phyloP scores from a whole-genome alignment of 1,140 invertebrate genomes.

The Amyelois transitella region DNA sequence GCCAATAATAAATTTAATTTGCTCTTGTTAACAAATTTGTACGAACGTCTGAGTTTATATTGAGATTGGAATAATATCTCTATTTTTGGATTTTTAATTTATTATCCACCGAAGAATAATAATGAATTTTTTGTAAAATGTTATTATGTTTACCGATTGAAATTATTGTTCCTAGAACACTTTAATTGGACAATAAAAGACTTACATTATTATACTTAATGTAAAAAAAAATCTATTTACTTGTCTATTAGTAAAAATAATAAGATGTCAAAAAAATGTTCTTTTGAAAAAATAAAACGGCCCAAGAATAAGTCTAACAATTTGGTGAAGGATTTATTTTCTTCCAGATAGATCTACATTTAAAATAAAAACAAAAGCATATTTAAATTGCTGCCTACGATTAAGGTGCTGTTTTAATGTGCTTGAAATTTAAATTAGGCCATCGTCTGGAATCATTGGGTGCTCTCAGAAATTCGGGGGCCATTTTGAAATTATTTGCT shows the following conservation, averaged over 20 bases:
- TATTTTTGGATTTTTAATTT: background rate
- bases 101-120: too few species aligned
- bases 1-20: constrained; percentile 3
- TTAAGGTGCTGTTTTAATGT: background rate
- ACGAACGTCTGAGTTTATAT: background rate
- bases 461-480: background rate
- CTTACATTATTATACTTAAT: too few species aligned
- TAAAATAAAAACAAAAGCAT: background rate
- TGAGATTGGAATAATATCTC: background rate
- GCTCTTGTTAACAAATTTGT: constrained; percentile 1
- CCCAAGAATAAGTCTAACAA: background rate
- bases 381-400: background rate
- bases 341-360: background rate
- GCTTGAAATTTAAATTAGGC: background rate
- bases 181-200: too few species aligned
- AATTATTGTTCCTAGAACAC: too few species aligned
- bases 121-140: too few species aligned
- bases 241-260: too few species aligned
- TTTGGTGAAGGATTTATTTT: background rate
- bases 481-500: background rate
- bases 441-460: background rate
- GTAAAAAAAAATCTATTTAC: too few species aligned
- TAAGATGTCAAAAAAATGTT: too few species aligned
- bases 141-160: too few species aligned
- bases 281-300: too few species aligned